A percentile compares a stretch with the other conserved stretches of the same genome.
These are phyloP conservation scores for Poeciliopsis infans DNA, from an alignment of 2,797 vertebrate species.

Conservation along the genomic window DNA sequence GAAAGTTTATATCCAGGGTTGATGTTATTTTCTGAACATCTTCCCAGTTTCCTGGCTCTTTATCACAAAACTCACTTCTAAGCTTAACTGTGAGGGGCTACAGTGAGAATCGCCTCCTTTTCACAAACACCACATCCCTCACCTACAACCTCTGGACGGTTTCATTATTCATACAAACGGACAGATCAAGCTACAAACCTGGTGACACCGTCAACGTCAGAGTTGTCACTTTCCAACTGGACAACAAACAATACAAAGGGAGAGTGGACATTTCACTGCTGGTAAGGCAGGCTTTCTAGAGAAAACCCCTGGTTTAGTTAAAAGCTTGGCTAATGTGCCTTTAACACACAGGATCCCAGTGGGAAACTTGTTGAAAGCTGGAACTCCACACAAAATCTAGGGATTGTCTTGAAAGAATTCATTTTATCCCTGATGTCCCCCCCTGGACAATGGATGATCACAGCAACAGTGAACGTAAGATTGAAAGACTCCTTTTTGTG, in stretches of 20 bases:
- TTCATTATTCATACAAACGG: conserved; percentile 68
- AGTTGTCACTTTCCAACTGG: conserved; percentile 51
- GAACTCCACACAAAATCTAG: conserved; percentile 53
- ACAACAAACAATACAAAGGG: conserved; percentile 63
- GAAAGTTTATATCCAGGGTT: background rate
- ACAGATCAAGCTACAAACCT: conserved; percentile 61
- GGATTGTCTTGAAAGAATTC: conserved; percentile 62
- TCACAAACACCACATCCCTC: conserved; percentile 61
- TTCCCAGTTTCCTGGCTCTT: conserved; percentile 49
- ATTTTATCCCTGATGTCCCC: conserved; percentile 30
- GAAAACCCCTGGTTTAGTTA: conserved; percentile 16
- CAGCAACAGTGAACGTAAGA: conserved; percentile 57
- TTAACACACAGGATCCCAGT: conserved; percentile 66
- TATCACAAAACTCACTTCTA: conserved; percentile 34
- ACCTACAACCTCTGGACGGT: conserved; percentile 48
- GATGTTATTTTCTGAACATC: background rate
- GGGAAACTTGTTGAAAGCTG: conserved; percentile 29
- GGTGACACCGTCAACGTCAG: conserved; percentile 64
- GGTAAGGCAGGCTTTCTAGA: conserved; percentile 43
- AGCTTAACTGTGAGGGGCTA: conserved; percentile 69
- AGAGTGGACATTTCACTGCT: conserved; percentile 50
- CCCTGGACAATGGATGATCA: conserved; percentile 64
- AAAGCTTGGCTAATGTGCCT: conserved; percentile 22
- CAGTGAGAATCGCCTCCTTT: conserved; percentile 54
- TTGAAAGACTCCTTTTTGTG: background rate